These are phyloP conservation scores for Amblyjoppa proteus DNA, from an alignment of 2,888 invertebrate species.

Conservation along the genomic window DNA sequence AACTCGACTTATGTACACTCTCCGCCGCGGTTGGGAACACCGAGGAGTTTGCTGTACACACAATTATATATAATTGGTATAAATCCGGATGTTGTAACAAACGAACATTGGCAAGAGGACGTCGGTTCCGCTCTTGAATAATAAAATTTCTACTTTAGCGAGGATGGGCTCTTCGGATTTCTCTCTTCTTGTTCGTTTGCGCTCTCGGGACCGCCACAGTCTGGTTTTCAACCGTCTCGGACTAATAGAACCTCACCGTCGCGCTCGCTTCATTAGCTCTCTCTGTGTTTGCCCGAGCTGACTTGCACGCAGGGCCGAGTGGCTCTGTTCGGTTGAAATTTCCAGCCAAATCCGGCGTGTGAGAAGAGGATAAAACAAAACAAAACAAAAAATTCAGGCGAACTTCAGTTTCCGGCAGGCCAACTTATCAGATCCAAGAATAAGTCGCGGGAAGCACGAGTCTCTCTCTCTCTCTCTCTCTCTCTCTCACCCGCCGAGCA, in stretches of 20 bases:
- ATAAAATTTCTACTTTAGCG: conserved; percentile 51
- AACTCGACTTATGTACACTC: not conserved
- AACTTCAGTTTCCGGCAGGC: no score
- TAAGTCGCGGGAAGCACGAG: not conserved
- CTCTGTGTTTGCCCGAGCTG: conserved; percentile 21
- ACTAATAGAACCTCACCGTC: not conserved
- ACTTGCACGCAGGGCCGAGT: not conserved
- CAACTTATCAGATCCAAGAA: not conserved
- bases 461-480: no score
- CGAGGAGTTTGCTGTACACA: not conserved
- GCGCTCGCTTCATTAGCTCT: conserved; percentile 33
- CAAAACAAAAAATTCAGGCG: no score
- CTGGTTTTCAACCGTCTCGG: conserved; percentile 4
- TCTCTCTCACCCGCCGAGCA: no score
- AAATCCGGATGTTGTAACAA: conserved; percentile 15
- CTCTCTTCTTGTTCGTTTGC: not conserved
- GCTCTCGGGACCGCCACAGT: not conserved
- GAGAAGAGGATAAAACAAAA: not conserved
- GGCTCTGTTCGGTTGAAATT: not conserved
- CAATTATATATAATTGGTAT: conserved; percentile 2
- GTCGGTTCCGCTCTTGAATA: conserved; percentile 47
- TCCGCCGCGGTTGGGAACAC: not conserved
- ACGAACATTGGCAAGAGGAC: conserved; percentile 40
- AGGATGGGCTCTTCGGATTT: not conserved
- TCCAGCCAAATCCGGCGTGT: not conserved